Conservation (phyloP, 2,888 invertebrate species). For the Amaurobius ferox region DNA sequence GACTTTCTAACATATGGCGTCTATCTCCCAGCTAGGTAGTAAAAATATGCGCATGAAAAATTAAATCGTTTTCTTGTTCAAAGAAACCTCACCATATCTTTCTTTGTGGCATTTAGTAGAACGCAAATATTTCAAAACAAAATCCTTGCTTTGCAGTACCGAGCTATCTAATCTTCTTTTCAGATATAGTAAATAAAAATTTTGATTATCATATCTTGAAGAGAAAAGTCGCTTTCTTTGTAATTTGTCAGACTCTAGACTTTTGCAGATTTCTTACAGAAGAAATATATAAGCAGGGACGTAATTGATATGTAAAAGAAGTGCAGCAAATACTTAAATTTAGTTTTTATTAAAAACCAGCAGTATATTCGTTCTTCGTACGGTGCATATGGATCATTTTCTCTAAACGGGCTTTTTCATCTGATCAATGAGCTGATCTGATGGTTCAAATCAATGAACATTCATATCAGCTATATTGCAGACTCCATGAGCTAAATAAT, state of each 20-base stretch:
- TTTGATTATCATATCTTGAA: not conserved
- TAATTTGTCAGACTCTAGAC: not conserved
- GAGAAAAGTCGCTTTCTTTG: not conserved
- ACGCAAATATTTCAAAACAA: slow-evolving; percentile 2
- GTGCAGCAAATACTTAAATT: too few relatives aligned
- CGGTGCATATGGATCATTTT: too few relatives aligned
- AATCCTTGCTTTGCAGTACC: not conserved
- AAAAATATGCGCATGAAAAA: slow-evolving; percentile 14
- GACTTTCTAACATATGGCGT: slow-evolving; percentile 2
- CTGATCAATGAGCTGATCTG: too few relatives aligned
- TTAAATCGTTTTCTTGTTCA: not conserved
- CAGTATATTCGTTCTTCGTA: too few relatives aligned
- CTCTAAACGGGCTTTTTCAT: too few relatives aligned
- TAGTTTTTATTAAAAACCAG: too few relatives aligned
- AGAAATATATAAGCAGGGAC: not conserved
- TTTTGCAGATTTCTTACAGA: not conserved
- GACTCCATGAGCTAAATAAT: too few relatives aligned
- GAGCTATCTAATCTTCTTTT: not conserved
- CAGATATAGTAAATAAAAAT: not conserved
- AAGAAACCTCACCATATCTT: not conserved
- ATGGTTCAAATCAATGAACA: too few relatives aligned
- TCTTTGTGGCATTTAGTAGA: not conserved
- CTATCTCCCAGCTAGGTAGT: not conserved
- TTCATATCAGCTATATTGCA: too few relatives aligned
- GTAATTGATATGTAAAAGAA: too few relatives aligned